Evolutionary conservation across 1,140 invertebrate species (phyloP), one percentile per base, ranked within the genome.

Genomic region (Diachasmimorpha longicaudata): DNA sequence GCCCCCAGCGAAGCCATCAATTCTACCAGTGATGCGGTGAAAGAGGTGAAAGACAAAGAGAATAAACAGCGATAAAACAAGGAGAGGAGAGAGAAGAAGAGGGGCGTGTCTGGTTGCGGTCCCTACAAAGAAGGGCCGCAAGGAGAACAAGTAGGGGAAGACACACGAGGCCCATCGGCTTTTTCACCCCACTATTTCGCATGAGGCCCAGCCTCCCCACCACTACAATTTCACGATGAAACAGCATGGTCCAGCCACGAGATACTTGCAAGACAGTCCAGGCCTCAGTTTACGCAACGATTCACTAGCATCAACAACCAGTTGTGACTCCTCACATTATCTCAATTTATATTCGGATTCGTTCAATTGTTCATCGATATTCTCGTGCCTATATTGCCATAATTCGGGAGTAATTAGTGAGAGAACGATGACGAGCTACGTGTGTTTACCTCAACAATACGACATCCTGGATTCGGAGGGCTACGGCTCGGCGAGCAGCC

Each of bases 221-320:
- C 80, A 82, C 73, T 37, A 21, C 68, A 73, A 77, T 76, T 42
- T 42, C 78, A 81, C 77, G 16, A 86, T 86, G 85, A 87, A 87
- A 81, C 85, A 85, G 86, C 86, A 77, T 88, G 86, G 86, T 88
- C 86, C 86, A 88, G 86, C 84, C 83, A 87, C 84, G 85, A 87
- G 86, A 88, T 86, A 79, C 74, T 58, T 79, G 84, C 80, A 39
- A 72, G 70, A 78, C 74, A 68, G 9, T 72, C 75, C 74, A 68
- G 9, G 69, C 75, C 85, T 83, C 85, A 87, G 86, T 87, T 84
- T 86, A 86, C 84, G 84, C 82, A 85, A 85, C 82, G 84, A 86
- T 84, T 82, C 82, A 82, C 80, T 84, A 80, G 84, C 80, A 81
- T 82, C 81, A 81, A 79, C 80, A 83, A 66, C 70, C 21, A 36